Conservation (phyloP, 2,888 invertebrate species). For the Meiosimyza platycephala region DNA sequence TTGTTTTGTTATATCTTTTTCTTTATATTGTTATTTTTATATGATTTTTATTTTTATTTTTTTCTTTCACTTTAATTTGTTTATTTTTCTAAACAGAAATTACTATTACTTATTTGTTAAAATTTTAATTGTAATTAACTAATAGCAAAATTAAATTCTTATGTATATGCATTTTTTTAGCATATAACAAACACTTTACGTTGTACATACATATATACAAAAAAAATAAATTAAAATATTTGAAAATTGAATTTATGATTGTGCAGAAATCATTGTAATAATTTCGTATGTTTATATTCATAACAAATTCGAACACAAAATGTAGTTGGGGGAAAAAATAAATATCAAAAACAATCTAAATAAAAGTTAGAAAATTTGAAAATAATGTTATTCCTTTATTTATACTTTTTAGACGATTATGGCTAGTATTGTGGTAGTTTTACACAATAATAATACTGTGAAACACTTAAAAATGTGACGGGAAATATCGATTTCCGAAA, state of each 20-base stretch:
- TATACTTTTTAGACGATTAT: background rate
- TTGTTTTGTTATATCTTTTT: too few relatives aligned
- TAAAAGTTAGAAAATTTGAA: conserved; percentile 14
- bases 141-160: conserved; percentile 10
- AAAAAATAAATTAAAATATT: conserved; percentile 3
- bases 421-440: background rate
- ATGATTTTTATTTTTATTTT: conserved; percentile 3
- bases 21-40: conserved; percentile 3
- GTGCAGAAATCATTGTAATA: conserved; percentile 33
- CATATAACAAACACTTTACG: conserved; percentile 14
- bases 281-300: conserved; percentile 14
- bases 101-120: conserved; percentile 13
- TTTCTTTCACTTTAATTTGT: background rate
- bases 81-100: background rate
- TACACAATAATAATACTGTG: background rate
- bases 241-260: conserved; percentile 17
- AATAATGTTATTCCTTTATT: background rate
- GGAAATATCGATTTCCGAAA: background rate
- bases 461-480: background rate
- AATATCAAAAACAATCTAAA: conserved; percentile 1
- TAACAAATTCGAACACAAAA: background rate
- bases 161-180: conserved; percentile 1
- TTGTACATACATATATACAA: conserved; percentile 25
- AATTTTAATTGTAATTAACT: conserved; percentile 13
- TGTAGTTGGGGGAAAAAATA: conserved; percentile 8